Evolutionary conservation across 1,140 invertebrate genomes (phyloP).

Genomic region (Pogonomyrmex californicus): DNA sequence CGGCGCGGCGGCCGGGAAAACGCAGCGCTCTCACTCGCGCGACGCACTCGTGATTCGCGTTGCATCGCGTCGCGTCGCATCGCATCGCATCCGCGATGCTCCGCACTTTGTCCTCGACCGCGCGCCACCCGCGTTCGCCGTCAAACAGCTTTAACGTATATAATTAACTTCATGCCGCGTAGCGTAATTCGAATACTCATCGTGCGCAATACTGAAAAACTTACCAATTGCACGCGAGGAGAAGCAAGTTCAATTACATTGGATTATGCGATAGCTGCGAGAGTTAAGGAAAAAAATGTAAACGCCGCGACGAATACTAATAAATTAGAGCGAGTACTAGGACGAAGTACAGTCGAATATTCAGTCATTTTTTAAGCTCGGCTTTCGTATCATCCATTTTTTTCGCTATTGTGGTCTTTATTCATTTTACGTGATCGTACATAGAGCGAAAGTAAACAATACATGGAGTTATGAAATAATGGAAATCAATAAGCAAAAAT

Average conservation of each 20-base stretch:
- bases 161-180: slow-evolving; percentile 18
- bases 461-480: too few relatives aligned
- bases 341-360: background rate
- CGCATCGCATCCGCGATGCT: background rate
- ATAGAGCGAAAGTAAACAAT: too few relatives aligned
- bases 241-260: background rate
- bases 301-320: background rate
- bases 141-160: slow-evolving; percentile 44
- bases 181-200: slow-evolving; percentile 1
- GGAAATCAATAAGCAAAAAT: too few relatives aligned
- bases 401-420: too few relatives aligned
- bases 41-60: slow-evolving; percentile 6
- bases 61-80: background rate
- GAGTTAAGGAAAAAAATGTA: too few relatives aligned
- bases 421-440: too few relatives aligned
- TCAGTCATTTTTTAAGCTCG: too few relatives aligned
- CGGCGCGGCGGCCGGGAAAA: slow-evolving; percentile 8
- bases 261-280: background rate
- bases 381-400: too few relatives aligned
- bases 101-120: slow-evolving; percentile 34
- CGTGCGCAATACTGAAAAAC: background rate
- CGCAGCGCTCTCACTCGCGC: background rate
- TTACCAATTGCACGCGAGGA: background rate
- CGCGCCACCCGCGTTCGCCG: background rate
- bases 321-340: background rate